Conservation (phyloP, 92 coral and sea anemone species). For the Ricordea florida region DNA sequence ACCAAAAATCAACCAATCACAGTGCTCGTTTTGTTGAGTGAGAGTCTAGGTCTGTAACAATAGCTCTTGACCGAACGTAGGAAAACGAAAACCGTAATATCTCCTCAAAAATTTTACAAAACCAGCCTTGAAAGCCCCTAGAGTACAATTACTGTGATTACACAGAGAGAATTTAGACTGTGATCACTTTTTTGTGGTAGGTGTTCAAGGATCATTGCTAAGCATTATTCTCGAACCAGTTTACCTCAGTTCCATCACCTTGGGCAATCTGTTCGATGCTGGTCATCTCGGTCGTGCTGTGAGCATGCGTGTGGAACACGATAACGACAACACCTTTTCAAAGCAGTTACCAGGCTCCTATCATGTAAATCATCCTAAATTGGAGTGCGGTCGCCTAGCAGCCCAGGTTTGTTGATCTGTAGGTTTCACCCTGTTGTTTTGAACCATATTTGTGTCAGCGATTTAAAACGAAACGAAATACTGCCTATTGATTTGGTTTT, state of each 20-base stretch:
- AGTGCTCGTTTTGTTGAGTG: no score
- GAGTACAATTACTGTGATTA: no score
- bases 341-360: slow-evolving; percentile 60
- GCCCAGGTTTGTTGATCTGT: slow-evolving; percentile 1
- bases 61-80: no score
- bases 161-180: no score
- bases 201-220: slow-evolving; percentile 82
- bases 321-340: slow-evolving; percentile 48
- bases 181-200: not conserved
- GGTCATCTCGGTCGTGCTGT: slow-evolving; percentile 90
- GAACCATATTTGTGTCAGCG: not conserved
- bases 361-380: slow-evolving; percentile 86
- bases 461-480: no score
- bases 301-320: slow-evolving; percentile 81
- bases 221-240: slow-evolving; percentile 81
- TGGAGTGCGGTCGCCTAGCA: slow-evolving; percentile 76
- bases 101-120: no score
- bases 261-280: slow-evolving; percentile 76
- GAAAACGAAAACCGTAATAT: no score
- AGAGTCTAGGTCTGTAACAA: no score
- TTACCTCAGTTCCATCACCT: slow-evolving; percentile 71
- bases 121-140: no score
- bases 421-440: not conserved
- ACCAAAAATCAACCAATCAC: no score
- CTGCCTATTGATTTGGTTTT: no score